Conservation (phyloP, 2,113 vertebrate genomes). For the Passer domesticus region DNA sequence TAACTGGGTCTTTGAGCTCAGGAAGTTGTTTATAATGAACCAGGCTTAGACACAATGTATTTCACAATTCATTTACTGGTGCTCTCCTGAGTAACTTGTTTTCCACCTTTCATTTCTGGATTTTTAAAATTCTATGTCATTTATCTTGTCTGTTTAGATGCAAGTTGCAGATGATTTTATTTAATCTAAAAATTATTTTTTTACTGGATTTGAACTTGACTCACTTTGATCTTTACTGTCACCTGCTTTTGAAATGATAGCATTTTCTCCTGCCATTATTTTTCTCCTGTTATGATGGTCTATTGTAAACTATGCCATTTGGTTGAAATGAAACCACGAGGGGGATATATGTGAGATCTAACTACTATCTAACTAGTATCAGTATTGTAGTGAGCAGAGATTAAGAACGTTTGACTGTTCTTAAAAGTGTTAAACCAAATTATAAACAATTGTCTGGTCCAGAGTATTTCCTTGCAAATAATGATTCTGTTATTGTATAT, state of each 20-base stretch:
- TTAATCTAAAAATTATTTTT: not conserved
- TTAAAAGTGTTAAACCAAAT: not conserved
- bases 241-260: not conserved
- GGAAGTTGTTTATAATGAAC: not conserved
- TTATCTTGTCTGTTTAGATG: not conserved
- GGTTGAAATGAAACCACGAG: not conserved
- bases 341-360: not conserved
- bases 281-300: not conserved
- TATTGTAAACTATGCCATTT: not conserved
- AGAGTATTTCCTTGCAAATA: not conserved
- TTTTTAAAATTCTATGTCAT: not conserved
- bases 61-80: not conserved
- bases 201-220: not conserved
- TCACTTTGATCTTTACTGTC: not conserved
- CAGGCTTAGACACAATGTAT: not conserved
- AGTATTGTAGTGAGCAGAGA: not conserved
- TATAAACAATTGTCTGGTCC: not conserved
- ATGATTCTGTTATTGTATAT: not conserved
- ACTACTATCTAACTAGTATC: not conserved
- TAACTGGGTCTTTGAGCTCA: not conserved
- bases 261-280: not conserved
- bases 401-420: not conserved
- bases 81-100: not conserved
- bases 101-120: not conserved
- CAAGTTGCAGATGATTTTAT: not conserved